Evolutionary conservation across 2,888 invertebrate genomes (phyloP).

Genomic region (Clistopyga incitator): DNA sequence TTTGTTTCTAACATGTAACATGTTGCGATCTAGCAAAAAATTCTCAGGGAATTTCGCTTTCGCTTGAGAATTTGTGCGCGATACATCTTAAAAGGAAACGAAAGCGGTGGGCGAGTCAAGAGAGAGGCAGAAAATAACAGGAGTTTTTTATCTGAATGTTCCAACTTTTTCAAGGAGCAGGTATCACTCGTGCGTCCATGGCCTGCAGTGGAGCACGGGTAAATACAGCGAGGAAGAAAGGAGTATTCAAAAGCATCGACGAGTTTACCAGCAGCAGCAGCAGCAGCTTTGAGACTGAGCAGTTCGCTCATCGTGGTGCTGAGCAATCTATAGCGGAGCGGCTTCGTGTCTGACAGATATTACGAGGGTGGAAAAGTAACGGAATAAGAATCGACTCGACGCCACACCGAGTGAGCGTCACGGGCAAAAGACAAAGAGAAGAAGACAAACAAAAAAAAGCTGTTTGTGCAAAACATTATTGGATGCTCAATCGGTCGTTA

Average conservation of each 20-base stretch:
- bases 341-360: constrained; percentile 79
- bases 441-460: constrained; percentile 44
- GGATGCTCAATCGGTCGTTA: constrained; percentile 57
- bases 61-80: not conserved
- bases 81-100: too few species aligned
- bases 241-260: constrained; percentile 50
- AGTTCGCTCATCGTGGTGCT: constrained; percentile 41
- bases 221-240: constrained; percentile 28
- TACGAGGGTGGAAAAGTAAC: constrained; percentile 72
- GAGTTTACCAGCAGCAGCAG: constrained; percentile 53
- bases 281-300: constrained; percentile 65
- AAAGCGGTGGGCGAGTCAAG: not conserved
- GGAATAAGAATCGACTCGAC: constrained; percentile 79
- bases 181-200: constrained; percentile 17
- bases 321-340: constrained; percentile 67
- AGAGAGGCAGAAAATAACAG: not conserved
- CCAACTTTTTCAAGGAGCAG: constrained; percentile 24
- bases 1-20: too few species aligned
- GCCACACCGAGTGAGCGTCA: constrained; percentile 48
- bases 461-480: constrained; percentile 58
- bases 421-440: constrained; percentile 20
- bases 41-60: not conserved
- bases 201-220: constrained; percentile 10
- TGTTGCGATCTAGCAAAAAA: too few species aligned
- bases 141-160: constrained; percentile 35